Evolutionary conservation across 2,797 vertebrate species (phyloP).

Genomic region (Acanthiza pusilla): DNA sequence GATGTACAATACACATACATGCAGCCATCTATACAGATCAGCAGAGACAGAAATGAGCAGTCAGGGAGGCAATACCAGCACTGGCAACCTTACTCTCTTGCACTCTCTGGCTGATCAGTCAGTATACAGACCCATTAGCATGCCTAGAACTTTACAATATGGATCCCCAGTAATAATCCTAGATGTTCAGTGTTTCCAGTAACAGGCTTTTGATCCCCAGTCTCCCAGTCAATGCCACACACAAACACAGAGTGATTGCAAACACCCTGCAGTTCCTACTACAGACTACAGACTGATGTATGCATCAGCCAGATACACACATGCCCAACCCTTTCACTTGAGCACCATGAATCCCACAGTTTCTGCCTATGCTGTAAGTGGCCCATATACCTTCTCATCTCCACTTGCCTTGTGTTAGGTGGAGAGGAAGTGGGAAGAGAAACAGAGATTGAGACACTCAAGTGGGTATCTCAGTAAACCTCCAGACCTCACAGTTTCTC

Average conservation of each 20-base stretch:
- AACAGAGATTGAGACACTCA: neutral
- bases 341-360: neutral
- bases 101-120: neutral
- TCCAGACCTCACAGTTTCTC: neutral
- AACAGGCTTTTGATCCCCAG: neutral
- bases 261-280: neutral
- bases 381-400: neutral
- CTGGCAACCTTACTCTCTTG: neutral
- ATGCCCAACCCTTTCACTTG: neutral
- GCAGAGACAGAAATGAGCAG: neutral
- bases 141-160: neutral
- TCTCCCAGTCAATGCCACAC: neutral
- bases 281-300: neutral
- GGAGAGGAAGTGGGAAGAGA: neutral
- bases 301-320: neutral
- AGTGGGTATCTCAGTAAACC: neutral
- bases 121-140: neutral
- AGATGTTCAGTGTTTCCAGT: neutral
- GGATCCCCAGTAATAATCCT: neutral
- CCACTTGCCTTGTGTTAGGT: neutral
- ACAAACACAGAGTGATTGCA: neutral
- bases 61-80: neutral
- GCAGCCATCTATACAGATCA: neutral
- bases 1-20: rapidly evolving
- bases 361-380: neutral